These are phyloP conservation scores for Apodemia duryi DNA, from an alignment of 2,888 invertebrate species.

Conservation along the genomic window DNA sequence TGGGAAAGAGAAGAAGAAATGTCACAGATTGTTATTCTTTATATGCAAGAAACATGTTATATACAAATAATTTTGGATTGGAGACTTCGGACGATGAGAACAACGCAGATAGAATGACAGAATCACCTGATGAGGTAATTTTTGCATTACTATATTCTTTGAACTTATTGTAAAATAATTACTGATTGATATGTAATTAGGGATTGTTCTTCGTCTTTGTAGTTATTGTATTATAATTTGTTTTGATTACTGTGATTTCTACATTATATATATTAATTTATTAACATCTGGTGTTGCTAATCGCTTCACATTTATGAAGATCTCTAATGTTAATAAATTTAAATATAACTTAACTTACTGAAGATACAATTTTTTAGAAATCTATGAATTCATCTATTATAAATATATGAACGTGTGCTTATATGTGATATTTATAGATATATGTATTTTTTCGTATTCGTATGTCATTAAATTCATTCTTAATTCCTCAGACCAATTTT, in stretches of 20 bases:
- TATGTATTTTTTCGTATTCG: too few relatives aligned
- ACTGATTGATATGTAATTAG: slow-evolving; percentile 4
- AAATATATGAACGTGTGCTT: too few relatives aligned
- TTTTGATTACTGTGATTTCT: not conserved
- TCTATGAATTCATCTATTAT: too few relatives aligned
- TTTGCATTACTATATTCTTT: slow-evolving; percentile 4
- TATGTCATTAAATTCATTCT: too few relatives aligned
- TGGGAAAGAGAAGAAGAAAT: slow-evolving; percentile 68
- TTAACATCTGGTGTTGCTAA: too few relatives aligned
- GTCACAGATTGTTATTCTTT: slow-evolving; percentile 69
- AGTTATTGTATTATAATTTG: not conserved
- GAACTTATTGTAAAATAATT: not conserved
- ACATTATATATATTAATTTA: too few relatives aligned
- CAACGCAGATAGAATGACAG: slow-evolving; percentile 57
- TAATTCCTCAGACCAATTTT: too few relatives aligned
- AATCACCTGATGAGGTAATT: slow-evolving; percentile 74
- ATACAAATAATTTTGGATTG: slow-evolving; percentile 63
- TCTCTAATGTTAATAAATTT: too few relatives aligned
- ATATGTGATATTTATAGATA: too few relatives aligned
- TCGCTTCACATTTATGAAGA: too few relatives aligned
- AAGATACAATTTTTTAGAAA: too few relatives aligned
- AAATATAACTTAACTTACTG: too few relatives aligned
- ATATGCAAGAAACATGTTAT: slow-evolving; percentile 78
- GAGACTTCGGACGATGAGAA: slow-evolving; percentile 71
- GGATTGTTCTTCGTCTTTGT: slow-evolving; percentile 1